phyloP scores from a whole-genome alignment of 2,888 invertebrate species.

The Coleophora deauratella region DNA sequence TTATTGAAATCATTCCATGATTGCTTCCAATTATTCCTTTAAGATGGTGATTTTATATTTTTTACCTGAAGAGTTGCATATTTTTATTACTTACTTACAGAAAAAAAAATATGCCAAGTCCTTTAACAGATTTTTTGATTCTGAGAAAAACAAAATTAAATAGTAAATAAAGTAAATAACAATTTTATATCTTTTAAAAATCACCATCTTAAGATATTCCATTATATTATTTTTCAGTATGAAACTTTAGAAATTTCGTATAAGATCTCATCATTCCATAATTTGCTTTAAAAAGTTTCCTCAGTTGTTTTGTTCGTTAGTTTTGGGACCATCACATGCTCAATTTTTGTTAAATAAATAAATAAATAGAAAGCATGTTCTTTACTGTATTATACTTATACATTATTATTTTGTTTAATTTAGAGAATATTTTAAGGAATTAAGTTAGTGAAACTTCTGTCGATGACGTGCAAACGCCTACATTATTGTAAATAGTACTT shows the following conservation, averaged over 20 bases:
- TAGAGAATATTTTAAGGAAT: conserved; percentile 1
- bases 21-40: conserved; percentile 41
- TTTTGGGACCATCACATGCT: conserved; percentile 47
- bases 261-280: conserved; percentile 71
- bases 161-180: no score
- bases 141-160: no score
- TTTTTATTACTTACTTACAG: no score
- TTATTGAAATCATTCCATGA: conserved; percentile 53
- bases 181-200: no score
- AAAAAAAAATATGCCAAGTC: no score
- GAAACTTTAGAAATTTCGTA: neutral
- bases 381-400: conserved; percentile 41
- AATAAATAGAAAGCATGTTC: conserved; percentile 8
- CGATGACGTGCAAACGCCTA: conserved; percentile 30
- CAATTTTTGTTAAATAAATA: conserved; percentile 38
- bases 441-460: conserved; percentile 40
- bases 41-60: neutral
- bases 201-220: no score
- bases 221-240: no score
- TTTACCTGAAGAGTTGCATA: no score
- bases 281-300: conserved; percentile 42
- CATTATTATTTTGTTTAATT: conserved; percentile 18
- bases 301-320: conserved; percentile 18
- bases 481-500: conserved; percentile 40
- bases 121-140: no score